Evolutionary conservation across 2,113 vertebrate genomes (phyloP).

Genomic region (Galeopterus variegatus): DNA sequence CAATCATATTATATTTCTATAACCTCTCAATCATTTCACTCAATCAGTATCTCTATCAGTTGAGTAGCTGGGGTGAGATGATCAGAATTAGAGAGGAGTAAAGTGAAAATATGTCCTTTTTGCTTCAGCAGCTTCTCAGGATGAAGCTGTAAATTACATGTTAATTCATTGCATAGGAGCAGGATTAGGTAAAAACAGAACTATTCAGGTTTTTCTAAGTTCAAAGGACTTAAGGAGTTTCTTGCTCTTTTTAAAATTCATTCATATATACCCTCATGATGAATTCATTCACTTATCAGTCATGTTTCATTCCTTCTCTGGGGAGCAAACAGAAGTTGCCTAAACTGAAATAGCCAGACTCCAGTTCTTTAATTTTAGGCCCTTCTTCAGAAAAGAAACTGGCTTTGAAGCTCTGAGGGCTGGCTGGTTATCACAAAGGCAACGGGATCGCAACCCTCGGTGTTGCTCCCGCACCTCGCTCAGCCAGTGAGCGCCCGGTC

Average conservation of each 20-base stretch:
- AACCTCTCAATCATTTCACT: background rate
- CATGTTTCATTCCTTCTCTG: background rate
- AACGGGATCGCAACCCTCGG: no score
- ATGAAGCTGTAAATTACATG: background rate
- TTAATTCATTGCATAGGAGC: background rate
- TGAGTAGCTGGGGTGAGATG: background rate
- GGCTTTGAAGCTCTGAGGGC: background rate
- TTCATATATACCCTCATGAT: background rate
- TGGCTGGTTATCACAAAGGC: background rate
- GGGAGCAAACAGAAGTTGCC: background rate
- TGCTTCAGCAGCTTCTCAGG: background rate
- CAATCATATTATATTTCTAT: background rate
- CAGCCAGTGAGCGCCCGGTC: no score
- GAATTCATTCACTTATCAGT: background rate
- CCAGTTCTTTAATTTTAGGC: background rate
- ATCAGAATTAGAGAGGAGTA: background rate
- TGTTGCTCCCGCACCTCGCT: no score
- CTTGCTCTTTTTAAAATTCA: background rate
- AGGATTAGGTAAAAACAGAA: background rate
- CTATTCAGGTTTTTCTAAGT: background rate
- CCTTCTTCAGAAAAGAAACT: background rate
- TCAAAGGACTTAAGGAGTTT: background rate
- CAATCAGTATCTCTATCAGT: background rate
- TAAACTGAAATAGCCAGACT: background rate
- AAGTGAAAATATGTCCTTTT: background rate